Base-by-base conservation (phyloP, 2,113 vertebrate genomes). In the Eurypyga helias region DNA sequence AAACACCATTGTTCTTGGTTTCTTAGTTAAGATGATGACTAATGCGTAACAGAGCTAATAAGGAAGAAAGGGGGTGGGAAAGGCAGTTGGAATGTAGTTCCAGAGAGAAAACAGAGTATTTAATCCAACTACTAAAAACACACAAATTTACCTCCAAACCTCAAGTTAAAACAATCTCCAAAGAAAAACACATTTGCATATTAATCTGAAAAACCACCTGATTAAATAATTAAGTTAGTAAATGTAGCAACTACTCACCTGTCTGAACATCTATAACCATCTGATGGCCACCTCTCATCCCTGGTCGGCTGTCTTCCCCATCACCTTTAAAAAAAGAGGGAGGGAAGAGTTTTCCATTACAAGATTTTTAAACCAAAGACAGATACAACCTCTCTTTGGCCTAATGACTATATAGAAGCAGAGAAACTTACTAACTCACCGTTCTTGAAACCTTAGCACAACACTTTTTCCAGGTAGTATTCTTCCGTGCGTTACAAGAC, bases 261-360 rank as follows among this genome's bases (percentile, higher is more conserved):
- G 99, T 99, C 91, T 99, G 99, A 85, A 99, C 99, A 96, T 99
- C 99, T 80, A 99, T 99, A 94, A 99, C 99, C 99, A 99, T 99
- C 97, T 99, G 99, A 98, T 99, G 99, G 75, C 99, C 99, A 64
- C 99, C 99, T 95, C 99, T 99, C 99, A 99, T 99, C 85, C 99
- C 99, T 11, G 99, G 99, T 76, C 99, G 97, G 96, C 99, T 99
- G 97, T 99, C 99, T 49, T 99, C 99, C 9, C 98, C 98, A 12
- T 99, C 99, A 93, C 99, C 99, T 99, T 49, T 51, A 33, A 76
- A 43, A 43, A 92, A 90, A 69, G 17, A 78, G 10, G 9, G 45
- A 90, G 28, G 5, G 9, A 4, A 83, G 14, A 81, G n/a, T 52
- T 61, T 72, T 75, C 77, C n/a, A 3, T 87, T 67, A 6, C 8